A percentile compares a stretch with the other conserved stretches of the same genome.
phyloP scores from a whole-genome alignment of 35 echinoderm and acorn worm genomes.

The Apostichopus californicus region DNA sequence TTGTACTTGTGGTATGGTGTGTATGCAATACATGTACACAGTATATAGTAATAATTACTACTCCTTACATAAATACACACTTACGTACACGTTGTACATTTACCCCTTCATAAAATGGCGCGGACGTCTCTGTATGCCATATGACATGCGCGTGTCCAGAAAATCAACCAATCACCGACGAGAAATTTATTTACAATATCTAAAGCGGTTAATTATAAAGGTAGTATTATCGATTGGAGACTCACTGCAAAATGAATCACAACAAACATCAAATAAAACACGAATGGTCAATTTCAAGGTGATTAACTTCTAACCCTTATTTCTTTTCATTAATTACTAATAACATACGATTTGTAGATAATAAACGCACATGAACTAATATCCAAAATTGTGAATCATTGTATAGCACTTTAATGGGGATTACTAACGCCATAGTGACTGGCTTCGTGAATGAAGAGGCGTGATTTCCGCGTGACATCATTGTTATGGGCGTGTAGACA shows the following conservation, averaged over 20 bases:
- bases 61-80: not conserved
- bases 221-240: too few species aligned
- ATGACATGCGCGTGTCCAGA: conserved; percentile 10
- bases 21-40: not conserved
- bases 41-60: not conserved
- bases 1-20: not conserved
- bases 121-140: conserved; percentile 5
- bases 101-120: conserved; percentile 36
- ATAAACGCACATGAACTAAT: too few species aligned
- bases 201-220: too few species aligned
- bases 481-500: not conserved
- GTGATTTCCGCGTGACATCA: conserved; percentile 6
- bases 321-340: too few species aligned
- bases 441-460: not conserved
- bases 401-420: too few species aligned
- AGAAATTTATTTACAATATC: not conserved
- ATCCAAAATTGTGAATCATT: too few species aligned
- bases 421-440: too few species aligned
- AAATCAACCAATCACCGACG: conserved; percentile 31
- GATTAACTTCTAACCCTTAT: too few species aligned
- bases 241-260: too few species aligned
- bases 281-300: too few species aligned
- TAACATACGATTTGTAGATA: too few species aligned
- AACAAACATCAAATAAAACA: too few species aligned
- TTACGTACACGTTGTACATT: not conserved